phyloP scores from a whole-genome alignment of 1,140 invertebrate species.

The Bilobella aurantiaca region DNA sequence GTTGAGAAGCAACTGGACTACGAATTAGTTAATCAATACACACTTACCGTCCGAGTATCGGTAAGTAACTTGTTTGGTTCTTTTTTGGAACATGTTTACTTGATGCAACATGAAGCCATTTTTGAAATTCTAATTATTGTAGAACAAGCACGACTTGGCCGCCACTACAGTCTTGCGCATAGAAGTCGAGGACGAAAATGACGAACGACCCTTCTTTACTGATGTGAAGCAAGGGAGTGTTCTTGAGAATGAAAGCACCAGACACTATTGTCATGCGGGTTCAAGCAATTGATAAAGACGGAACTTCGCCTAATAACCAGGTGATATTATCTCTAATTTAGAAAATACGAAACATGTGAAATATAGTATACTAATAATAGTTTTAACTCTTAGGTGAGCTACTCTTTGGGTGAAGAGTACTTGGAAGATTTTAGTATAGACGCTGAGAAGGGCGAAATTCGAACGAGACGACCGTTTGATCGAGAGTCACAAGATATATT shows the following conservation, averaged over 20 bases:
- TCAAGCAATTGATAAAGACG: slow-evolving; percentile 72
- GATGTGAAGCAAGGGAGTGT: slow-evolving; percentile 66
- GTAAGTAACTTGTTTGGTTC: slow-evolving; percentile 31
- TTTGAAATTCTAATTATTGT: slow-evolving; percentile 19
- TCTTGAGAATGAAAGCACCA: slow-evolving; percentile 64
- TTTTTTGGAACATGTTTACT: too few species aligned
- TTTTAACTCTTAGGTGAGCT: slow-evolving; percentile 47
- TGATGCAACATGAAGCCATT: background rate
- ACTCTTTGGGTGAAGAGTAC: slow-evolving; percentile 55
- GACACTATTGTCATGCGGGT: slow-evolving; percentile 76
- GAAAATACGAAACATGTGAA: background rate
- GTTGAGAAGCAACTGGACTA: slow-evolving; percentile 65
- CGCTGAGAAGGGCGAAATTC: slow-evolving; percentile 68
- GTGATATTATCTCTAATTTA: slow-evolving; percentile 36
- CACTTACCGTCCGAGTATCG: slow-evolving; percentile 64
- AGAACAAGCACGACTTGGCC: slow-evolving; percentile 67
- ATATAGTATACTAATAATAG: background rate
- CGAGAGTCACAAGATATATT: slow-evolving; percentile 66
- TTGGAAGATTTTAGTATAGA: slow-evolving; percentile 66
- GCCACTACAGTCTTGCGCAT: slow-evolving; percentile 66
- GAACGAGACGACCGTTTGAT: slow-evolving; percentile 63
- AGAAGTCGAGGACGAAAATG: slow-evolving; percentile 70
- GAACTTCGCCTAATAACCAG: slow-evolving; percentile 66
- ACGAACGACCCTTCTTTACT: slow-evolving; percentile 68
- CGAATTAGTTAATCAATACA: slow-evolving; percentile 69